phyloP scores from a whole-genome alignment of 2,113 vertebrate genomes.

The Apodemus sylvaticus region DNA sequence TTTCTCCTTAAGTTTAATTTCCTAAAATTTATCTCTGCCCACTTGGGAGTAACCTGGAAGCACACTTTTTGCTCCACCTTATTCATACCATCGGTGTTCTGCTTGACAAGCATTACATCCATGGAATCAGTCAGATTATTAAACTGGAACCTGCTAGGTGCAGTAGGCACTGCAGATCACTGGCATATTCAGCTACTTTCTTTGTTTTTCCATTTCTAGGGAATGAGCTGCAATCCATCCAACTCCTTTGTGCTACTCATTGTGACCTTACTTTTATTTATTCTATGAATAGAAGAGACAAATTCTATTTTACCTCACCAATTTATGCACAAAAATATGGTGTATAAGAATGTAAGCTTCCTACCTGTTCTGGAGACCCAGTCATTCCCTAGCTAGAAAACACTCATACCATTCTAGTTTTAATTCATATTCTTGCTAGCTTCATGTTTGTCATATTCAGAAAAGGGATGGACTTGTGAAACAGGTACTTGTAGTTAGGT shows the following conservation, averaged over 20 bases:
- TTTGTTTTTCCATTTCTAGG: conserved; percentile 88
- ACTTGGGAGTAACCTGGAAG: background rate
- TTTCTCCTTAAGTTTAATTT: background rate
- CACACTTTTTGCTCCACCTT: conserved; percentile 84
- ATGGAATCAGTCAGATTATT: conserved; percentile 93
- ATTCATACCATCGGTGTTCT: conserved; percentile 94
- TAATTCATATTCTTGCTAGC: conserved; percentile 92
- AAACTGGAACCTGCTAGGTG: conserved; percentile 89
- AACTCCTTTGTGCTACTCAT: conserved; percentile 89
- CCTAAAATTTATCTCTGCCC: background rate
- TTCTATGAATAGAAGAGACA: conserved; percentile 85
- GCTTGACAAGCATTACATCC: conserved; percentile 91
- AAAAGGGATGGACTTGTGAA: conserved; percentile 89
- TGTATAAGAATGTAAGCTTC: background rate
- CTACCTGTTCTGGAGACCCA: background rate
- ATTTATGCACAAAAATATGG: background rate
- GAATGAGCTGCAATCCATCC: conserved; percentile 93
- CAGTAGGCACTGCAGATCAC: conserved; percentile 91
- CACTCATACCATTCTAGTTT: conserved; percentile 91
- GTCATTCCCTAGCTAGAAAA: background rate
- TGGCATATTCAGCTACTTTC: conserved; percentile 88
- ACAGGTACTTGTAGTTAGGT: conserved; percentile 90
- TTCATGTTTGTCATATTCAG: conserved; percentile 91
- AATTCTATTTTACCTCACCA: background rate
- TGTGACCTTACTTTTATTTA: conserved; percentile 94